Evolutionary conservation across 2,113 vertebrate species (phyloP), one percentile per base, ranked within the genome.

Genomic region (Scatophagus argus): DNA sequence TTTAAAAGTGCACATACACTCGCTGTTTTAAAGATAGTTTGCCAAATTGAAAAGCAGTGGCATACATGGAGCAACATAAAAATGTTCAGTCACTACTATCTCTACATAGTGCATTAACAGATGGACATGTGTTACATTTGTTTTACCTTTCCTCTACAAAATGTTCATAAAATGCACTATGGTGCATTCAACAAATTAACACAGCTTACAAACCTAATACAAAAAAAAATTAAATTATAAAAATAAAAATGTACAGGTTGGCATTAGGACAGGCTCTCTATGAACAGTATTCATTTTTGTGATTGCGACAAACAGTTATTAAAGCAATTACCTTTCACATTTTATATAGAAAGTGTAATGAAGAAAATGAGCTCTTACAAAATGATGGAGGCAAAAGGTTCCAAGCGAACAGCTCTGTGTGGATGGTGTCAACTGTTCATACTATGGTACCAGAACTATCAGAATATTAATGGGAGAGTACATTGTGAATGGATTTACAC

Each of bases 21-120:
- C 23, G 41, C 23, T 27, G 3, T 60, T 72, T 77, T 46, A 36
- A 61, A 64, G 54, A 46, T 16, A n/a, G 39, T 68, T 39, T 66
- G 29, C 21, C 34, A 67, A 84, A 56, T 82, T 60, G 74, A n/a
- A 81, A 78, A 87, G 36, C n/a, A 82, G 73, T 27, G 29, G 29
- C 41, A 74, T 10, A 43, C 6, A 65, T 43, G 11, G 31, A 51
- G 38, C 16, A 55, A 67, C 51, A 52, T 23, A 79, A 21, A 70
- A 73, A 58, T 29, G 44, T 11, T 16, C 7, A 60, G n/a, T n/a
- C n/a, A n/a, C n/a, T n/a, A n/a, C n/a, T n/a, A n/a, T n/a, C n/a
- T n/a, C n/a, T n/a, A n/a, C n/a, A n/a, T 41, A 5, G 13, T 34
- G 36, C 5, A 44, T 44, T 41, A 14, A 13, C n/a, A n/a, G n/a